phyloP scores from a whole-genome alignment of 2,888 invertebrate genomes.

The Orthonevra nobilis region DNA sequence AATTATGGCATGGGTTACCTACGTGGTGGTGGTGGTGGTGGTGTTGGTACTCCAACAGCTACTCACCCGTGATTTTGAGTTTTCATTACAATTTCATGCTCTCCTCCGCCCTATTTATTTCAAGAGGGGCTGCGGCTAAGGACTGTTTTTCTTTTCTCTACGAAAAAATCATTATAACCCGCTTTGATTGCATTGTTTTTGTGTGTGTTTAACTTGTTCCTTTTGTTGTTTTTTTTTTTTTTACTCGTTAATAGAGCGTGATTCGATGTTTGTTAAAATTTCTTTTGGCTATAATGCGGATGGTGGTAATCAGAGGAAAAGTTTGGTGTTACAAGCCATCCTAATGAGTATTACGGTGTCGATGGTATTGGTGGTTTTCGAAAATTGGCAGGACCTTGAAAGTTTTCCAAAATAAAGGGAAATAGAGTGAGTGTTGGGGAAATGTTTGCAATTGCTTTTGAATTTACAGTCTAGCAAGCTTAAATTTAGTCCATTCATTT shows the following conservation, averaged over 20 bases:
- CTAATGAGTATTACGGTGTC: constrained; percentile 31
- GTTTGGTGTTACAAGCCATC: constrained; percentile 32
- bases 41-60: constrained; percentile 23
- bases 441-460: too few relatives aligned
- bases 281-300: constrained; percentile 18
- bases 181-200: constrained; percentile 56
- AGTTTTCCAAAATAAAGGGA: not conserved
- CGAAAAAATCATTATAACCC: constrained; percentile 55
- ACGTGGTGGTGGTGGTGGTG: not conserved
- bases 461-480: too few relatives aligned
- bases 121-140: not conserved
- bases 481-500: too few relatives aligned
- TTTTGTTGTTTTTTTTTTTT: constrained; percentile 16
- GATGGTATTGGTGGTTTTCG: not conserved
- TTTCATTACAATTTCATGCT: constrained; percentile 40
- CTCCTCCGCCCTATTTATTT: constrained; percentile 13
- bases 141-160: constrained; percentile 16
- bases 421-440: too few relatives aligned
- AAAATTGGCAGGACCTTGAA: not conserved
- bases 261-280: constrained; percentile 50
- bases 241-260: constrained; percentile 57
- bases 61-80: constrained; percentile 39
- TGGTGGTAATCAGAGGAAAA: constrained; percentile 48
- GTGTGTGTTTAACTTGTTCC: constrained; percentile 25
- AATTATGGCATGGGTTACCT: not conserved